A percentile compares a stretch with the other conserved stretches of the same genome.
phyloP scores from a whole-genome alignment of 2,888 invertebrate genomes.

The Ophonus ardosiacus region DNA sequence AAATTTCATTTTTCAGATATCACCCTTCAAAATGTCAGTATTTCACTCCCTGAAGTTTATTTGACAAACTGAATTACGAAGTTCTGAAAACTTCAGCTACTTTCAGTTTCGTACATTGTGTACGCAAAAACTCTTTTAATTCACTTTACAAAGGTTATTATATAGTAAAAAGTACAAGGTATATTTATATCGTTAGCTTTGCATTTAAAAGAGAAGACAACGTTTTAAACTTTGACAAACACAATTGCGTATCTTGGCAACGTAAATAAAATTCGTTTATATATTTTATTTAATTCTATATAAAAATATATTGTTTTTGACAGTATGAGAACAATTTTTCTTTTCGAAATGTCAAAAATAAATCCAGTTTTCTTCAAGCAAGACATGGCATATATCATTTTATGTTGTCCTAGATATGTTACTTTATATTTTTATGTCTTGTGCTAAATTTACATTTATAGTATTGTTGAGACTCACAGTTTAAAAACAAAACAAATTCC shows the following conservation, averaged over 20 bases:
- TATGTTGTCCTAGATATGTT: neutral
- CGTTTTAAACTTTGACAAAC: neutral
- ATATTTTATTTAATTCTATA: neutral
- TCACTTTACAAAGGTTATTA: neutral
- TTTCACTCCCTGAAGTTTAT: neutral
- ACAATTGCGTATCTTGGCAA: neutral
- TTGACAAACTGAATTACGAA: conserved; percentile 22
- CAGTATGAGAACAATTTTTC: neutral
- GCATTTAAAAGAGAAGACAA: neutral
- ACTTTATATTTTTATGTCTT: neutral
- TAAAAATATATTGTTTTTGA: neutral
- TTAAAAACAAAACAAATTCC: neutral
- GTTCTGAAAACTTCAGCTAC: conserved; percentile 1
- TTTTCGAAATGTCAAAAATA: neutral
- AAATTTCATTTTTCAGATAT: neutral
- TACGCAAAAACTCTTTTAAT: neutral
- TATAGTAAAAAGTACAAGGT: neutral
- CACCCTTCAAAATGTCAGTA: neutral
- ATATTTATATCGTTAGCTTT: neutral
- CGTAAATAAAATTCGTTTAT: neutral
- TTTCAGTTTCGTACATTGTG: neutral
- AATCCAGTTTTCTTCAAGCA: neutral
- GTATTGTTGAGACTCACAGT: neutral
- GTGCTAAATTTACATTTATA: neutral
- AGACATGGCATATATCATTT: neutral